Percentiles rank a stretch among this genome's conserved stretches.
Conservation (phyloP, 2,113 vertebrate species). For the Felis catus region DNA sequence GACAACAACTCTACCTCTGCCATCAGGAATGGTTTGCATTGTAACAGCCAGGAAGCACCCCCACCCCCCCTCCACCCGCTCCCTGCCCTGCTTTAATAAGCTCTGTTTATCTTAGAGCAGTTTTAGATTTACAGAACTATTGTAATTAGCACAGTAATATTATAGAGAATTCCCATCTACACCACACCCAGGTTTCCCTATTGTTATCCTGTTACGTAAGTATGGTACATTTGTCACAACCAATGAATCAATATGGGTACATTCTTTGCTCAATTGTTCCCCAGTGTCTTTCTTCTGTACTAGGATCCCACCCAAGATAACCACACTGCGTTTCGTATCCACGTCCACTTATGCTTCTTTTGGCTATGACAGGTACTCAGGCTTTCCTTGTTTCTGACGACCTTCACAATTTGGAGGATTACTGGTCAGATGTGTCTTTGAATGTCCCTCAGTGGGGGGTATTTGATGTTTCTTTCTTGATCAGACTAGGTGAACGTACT, state of each 20-base stretch:
- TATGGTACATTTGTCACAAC: background rate
- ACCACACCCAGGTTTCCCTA: background rate
- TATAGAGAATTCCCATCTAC: background rate
- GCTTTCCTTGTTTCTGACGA: background rate
- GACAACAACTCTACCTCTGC: background rate
- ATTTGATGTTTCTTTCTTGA: background rate
- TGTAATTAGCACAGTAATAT: background rate
- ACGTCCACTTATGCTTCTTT: background rate
- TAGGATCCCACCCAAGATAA: background rate
- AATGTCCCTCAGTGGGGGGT: background rate
- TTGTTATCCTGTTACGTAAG: background rate
- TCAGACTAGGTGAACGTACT: background rate
- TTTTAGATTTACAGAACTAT: background rate
- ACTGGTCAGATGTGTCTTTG: background rate
- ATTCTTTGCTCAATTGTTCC: background rate
- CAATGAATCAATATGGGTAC: background rate
- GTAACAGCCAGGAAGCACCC: background rate
- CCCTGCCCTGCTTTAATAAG: background rate
- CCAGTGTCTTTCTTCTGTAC: background rate
- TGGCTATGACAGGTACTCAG: background rate
- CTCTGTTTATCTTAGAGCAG: background rate
- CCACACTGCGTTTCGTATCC: background rate
- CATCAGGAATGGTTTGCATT: background rate
- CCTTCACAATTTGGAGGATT: background rate
- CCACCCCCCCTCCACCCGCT: background rate